A percentile compares a stretch with the other conserved stretches of the same genome.
phyloP scores from a whole-genome alignment of 2,888 invertebrate genomes.

The Psylliodes chrysocephalus region DNA sequence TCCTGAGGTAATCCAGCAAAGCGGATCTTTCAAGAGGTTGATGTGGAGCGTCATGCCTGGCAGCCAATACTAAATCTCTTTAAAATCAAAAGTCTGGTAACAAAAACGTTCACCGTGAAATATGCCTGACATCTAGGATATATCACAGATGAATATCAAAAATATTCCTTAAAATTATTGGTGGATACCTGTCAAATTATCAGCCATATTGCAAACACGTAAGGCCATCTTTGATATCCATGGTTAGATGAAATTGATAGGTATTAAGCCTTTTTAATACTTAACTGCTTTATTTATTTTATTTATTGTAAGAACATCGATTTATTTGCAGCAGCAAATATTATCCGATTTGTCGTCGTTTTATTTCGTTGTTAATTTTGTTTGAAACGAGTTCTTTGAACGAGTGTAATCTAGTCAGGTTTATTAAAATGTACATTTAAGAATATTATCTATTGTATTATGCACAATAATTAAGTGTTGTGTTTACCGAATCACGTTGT shows the following conservation, averaged over 20 bases:
- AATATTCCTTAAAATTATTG: conserved; percentile 53
- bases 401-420: conserved; percentile 62
- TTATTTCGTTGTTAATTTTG: conserved; percentile 44
- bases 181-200: conserved; percentile 51
- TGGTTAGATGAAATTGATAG: conserved; percentile 54
- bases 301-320: conserved; percentile 37
- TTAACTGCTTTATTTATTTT: conserved; percentile 34
- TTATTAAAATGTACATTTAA: conserved; percentile 21
- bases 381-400: conserved; percentile 49
- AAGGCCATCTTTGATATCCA: conserved; percentile 55
- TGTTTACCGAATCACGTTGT: conserved; percentile 4
- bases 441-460: conserved; percentile 10
- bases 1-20: conserved; percentile 88
- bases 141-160: conserved; percentile 53
- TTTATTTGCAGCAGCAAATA: conserved; percentile 43
- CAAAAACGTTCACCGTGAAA: conserved; percentile 32
- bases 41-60: conserved; percentile 91
- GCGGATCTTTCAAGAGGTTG: conserved; percentile 90
- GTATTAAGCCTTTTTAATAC: conserved; percentile 46
- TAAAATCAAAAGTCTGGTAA: conserved; percentile 42
- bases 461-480: conserved; percentile 15
- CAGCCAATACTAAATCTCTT: conserved; percentile 65
- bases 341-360: conserved; percentile 45
- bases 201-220: conserved; percentile 56
- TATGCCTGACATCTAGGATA: conserved; percentile 31